Base-by-base conservation (phyloP, 2,888 invertebrate species). In the Ennomos fuscantarius region DNA sequence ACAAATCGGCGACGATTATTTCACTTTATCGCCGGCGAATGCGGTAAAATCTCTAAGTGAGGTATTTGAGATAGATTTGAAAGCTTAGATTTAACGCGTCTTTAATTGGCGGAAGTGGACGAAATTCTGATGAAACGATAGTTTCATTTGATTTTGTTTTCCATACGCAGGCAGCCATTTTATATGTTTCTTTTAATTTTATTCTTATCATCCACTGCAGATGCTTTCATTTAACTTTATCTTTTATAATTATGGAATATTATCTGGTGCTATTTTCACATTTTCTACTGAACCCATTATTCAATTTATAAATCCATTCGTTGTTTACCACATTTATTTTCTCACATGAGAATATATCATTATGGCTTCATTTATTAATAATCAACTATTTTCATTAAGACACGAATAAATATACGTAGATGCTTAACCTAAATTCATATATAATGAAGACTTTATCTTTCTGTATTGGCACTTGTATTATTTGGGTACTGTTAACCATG, bases 101-200 rank as follows among this genome's bases (percentile, higher is more conserved):
- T 47, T 44, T 59, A 59, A 59, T 59, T 53, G 49, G 49, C 45
- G 58, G 58, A 53, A 45, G 53, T 45, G 13, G 45, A 41, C 42
- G 40, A 40, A 48, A 54, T 59, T 49, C 49, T 39, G 53, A 54
- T 59, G n/a, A 6, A 31, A 36, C 41, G 48, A 53, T 52, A 41
- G 44, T 50, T 50, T 47, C 10, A 24, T 37, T 15, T 12, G 24
- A 2, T 10, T 41, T 41, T 13, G 6, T n/a, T 15, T 24, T 41
- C 6, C 15, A 15, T 40, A 10, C 9, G 3, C 6, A 13, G 9
- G 9, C 40, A 15, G 2, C 15, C n/a, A n/a, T n/a, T n/a, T n/a
- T n/a, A n/a, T 15, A 9, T 40, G n/a, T 6, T 24, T 24, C 0
- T 24, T 0, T 24, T 6, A 6, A 0, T 24, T 24, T 24, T 24